Evolutionary conservation across 2,797 vertebrate genomes (phyloP).

Genomic region (Cygnus olor): DNA sequence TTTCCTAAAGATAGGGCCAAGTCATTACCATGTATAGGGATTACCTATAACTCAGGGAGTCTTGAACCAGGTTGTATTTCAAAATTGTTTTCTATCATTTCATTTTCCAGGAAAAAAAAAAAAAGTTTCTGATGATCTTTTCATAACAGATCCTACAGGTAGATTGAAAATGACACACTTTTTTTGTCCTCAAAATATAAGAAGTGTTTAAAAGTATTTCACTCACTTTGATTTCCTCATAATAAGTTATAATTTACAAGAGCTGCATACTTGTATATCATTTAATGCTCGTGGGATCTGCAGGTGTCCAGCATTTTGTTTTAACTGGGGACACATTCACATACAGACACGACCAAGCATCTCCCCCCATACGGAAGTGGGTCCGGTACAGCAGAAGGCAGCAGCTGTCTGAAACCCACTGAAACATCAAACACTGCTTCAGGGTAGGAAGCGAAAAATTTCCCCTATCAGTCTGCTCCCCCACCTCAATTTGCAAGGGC

Average conservation of each 20-base stretch:
- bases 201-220: neutral
- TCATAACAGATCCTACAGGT: neutral
- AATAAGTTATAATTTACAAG: neutral
- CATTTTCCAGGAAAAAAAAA: neutral
- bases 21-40: neutral
- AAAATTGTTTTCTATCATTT: neutral
- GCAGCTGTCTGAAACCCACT: neutral
- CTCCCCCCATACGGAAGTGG: neutral
- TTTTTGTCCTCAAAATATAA: neutral
- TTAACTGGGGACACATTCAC: neutral
- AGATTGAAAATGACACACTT: neutral
- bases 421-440: neutral
- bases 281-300: neutral
- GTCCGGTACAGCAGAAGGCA: neutral
- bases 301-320: neutral
- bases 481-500: neutral
- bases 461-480: neutral
- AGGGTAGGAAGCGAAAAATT: neutral
- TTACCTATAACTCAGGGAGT: neutral
- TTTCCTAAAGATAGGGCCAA: neutral
- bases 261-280: neutral
- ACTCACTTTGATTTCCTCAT: neutral
- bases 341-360: rapidly evolving
- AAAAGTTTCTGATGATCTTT: neutral
- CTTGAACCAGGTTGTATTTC: neutral